A percentile compares a stretch with the other conserved stretches of the same genome.
These are phyloP conservation scores for Agrypnus murinus DNA, from an alignment of 2,888 invertebrate species.

Conservation along the genomic window DNA sequence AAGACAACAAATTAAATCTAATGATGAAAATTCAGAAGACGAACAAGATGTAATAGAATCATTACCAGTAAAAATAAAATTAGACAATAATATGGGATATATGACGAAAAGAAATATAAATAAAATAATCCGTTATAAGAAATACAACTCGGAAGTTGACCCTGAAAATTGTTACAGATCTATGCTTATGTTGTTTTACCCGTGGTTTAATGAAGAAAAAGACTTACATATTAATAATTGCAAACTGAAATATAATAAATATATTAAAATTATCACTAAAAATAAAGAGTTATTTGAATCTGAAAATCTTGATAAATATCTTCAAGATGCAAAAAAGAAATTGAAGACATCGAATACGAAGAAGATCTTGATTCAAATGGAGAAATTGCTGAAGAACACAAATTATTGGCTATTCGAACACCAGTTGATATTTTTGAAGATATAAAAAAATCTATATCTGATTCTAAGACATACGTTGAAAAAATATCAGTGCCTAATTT, in stretches of 20 bases:
- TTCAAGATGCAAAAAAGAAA: too few species aligned
- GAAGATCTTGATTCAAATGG: too few species aligned
- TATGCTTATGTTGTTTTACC: not conserved
- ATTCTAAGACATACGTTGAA: not conserved
- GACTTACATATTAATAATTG: not conserved
- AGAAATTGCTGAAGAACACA: not conserved
- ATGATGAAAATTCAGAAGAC: not conserved
- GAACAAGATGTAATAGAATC: not conserved
- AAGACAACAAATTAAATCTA: not conserved
- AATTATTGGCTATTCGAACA: constrained; percentile 4
- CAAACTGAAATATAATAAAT: not conserved
- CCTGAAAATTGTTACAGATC: constrained; percentile 4
- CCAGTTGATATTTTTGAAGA: constrained; percentile 2
- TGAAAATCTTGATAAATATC: not conserved
- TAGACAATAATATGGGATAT: not conserved
- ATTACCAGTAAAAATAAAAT: not conserved
- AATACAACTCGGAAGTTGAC: not conserved
- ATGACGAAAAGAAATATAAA: constrained; percentile 1
- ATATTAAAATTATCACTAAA: not conserved
- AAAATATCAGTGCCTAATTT: constrained; percentile 1
- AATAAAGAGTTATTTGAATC: not conserved
- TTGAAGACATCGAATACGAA: too few species aligned
- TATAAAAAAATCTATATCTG: not conserved
- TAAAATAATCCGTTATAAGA: constrained; percentile 3
- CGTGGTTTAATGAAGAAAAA: constrained; percentile 11